Evolutionary conservation across 2,113 vertebrate genomes (phyloP), one percentile per base, ranked within the genome.

Genomic region (Caranx ignobilis): DNA sequence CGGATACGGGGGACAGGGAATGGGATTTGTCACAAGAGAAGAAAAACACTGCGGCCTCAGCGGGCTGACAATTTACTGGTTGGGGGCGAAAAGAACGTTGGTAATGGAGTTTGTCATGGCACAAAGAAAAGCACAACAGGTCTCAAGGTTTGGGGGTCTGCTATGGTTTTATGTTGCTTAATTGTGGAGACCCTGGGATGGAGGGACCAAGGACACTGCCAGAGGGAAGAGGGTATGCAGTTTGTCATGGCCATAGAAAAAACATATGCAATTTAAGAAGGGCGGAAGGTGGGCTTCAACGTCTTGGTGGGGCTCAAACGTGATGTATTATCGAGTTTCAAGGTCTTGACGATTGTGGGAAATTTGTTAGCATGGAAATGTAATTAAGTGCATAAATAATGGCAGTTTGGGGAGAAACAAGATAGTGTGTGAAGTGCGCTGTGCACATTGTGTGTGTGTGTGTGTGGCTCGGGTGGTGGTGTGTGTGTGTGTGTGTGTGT

Each of bases 381-480:
- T 73, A 91, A 91, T 94, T 91, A 91, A 70, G 86, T 65, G 45
- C 77, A 54, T 37, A 83, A 88, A 90, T 88, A 88, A 91, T 68
- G 63, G 76, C 50, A 75, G 87, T 85, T 85, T 61, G 47, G 71
- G 84, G 67, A 76, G 93, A 91, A 93, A 94, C 67, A 50, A 71
- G 90, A 94, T 93, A 92, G 85, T 91, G 90, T 93, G 92, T 84
- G 76, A 93, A 93, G 91, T 90, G 92, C 88, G 90, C 87, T 88
- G 79, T 57, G 64, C 78, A 77, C 45, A 34, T 75, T 89, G 71
- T 26, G 26, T 26, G 26, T 26, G 26, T 26, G 56, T 73, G 56
- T 73, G 64, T 80, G 78, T 83, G 78, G 70, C 39, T 87, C 7
- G 0, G 71, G 63, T n/a, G n/a, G n/a, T n/a, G n/a, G 67, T 6